phyloP scores from a whole-genome alignment of 2,113 vertebrate species.

The Puma concolor region DNA sequence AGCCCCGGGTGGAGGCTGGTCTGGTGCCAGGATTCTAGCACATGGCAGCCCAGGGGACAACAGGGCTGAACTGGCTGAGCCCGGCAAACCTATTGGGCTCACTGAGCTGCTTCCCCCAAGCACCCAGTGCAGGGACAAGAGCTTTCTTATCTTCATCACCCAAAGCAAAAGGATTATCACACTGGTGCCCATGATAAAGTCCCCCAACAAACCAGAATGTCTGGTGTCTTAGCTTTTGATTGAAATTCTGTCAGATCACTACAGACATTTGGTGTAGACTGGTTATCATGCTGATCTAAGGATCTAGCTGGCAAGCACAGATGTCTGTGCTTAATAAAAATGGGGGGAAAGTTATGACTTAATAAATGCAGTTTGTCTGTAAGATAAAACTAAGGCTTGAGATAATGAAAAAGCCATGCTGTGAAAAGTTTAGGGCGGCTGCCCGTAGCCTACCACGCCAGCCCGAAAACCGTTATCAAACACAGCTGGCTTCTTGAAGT shows the following conservation, averaged over 20 bases:
- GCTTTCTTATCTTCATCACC: constrained; percentile 39
- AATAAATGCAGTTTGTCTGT: constrained; percentile 65
- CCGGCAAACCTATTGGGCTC: background rate
- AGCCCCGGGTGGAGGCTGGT: background rate
- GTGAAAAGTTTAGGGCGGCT: background rate
- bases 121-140: background rate
- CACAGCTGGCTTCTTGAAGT: background rate
- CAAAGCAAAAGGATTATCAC: constrained; percentile 55
- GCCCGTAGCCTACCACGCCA: background rate
- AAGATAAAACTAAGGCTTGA: constrained; percentile 49
- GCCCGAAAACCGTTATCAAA: background rate
- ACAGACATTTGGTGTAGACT: background rate
- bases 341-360: constrained; percentile 32
- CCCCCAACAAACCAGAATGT: constrained; percentile 23
- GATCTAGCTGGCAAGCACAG: constrained; percentile 45
- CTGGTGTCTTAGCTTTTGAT: constrained; percentile 59
- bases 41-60: background rate
- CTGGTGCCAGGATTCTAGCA: background rate
- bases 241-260: constrained; percentile 62
- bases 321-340: constrained; percentile 66
- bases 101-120: background rate
- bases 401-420: constrained; percentile 38
- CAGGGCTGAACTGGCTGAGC: background rate
- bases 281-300: constrained; percentile 43
- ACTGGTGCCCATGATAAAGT: background rate